phyloP scores from a whole-genome alignment of 2,888 invertebrate genomes.

The Morinoia aosen region DNA sequence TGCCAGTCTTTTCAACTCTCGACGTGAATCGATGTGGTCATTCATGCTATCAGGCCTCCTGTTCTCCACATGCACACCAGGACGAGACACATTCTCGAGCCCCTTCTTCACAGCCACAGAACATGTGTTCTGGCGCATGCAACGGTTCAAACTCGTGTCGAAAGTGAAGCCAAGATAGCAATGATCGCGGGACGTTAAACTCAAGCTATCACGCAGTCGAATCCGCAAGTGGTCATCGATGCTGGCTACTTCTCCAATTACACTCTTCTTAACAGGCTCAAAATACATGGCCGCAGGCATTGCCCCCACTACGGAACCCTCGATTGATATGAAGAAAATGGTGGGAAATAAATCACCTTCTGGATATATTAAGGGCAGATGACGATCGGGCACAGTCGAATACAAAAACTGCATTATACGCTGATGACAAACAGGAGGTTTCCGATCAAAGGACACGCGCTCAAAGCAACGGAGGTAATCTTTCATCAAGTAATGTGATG shows the following conservation, averaged over 20 bases:
- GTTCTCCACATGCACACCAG: not conserved
- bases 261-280: not conserved
- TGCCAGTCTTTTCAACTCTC: not conserved
- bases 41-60: not conserved
- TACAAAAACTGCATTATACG: not conserved
- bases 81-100: not conserved
- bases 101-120: not conserved
- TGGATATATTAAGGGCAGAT: not conserved
- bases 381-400: not conserved
- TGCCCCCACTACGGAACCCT: not conserved
- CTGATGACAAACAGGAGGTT: not conserved
- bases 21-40: not conserved
- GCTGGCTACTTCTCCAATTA: not conserved
- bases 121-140: not conserved
- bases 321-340: not conserved
- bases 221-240: not conserved
- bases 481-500: not conserved
- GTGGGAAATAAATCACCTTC: constrained; percentile 18
- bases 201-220: not conserved
- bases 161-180: not conserved
- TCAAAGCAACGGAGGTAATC: not conserved
- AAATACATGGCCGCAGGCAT: not conserved
- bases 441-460: not conserved
- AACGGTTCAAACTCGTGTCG: not conserved
- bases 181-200: not conserved